Evolutionary conservation across 2,888 invertebrate genomes (phyloP), one percentile per base, ranked within the genome.

Genomic region (Teleiodes luculella): DNA sequence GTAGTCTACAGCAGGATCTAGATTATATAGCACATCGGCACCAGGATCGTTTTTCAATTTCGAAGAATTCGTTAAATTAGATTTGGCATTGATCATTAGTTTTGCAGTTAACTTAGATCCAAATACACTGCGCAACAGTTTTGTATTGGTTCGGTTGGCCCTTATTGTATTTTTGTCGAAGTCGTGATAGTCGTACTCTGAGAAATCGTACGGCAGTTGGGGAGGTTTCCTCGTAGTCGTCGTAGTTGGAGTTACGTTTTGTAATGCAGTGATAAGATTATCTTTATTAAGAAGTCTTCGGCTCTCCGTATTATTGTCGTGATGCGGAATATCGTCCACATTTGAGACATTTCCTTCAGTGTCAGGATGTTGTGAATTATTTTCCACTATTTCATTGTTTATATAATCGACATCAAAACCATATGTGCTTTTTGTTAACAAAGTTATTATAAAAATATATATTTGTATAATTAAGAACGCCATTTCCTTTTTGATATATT

Each of bases 11-110:
- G 78, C 83, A 13, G 86, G 80, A 52, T 75, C 66, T 52, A 85
- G 61, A 65, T 79, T 83, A 59, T 72, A 80, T 62, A 84, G 81
- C 55, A 79, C 78, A 33, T 63, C 20, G 10, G n/a, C 11, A 2
- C 4, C 43, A 10, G 3, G n/a, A 28, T 43, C 43, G 5, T 43
- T 20, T n/a, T 3, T 43, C 3, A 24, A 18, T n/a, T 8, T 33
- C n/a, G 43, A n/a, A n/a, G 43, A 20, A 24, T 43, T 43, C 7
- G 10, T n/a, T 5, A 18, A 11, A 20, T 6, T 24, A 1, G 41
- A 20, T 4, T 43, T 18, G 1, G 43, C 43, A 8, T 43, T 43
- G n/a, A 43, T 43, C 43, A 10, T 13, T 2, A 43, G 1, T 28
- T 24, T 43, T n/a, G 5, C 43, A 10, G n/a, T 11, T 24, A 43